Evolutionary conservation across 2,888 invertebrate genomes (phyloP).

Genomic region (Conomelus anceps): DNA sequence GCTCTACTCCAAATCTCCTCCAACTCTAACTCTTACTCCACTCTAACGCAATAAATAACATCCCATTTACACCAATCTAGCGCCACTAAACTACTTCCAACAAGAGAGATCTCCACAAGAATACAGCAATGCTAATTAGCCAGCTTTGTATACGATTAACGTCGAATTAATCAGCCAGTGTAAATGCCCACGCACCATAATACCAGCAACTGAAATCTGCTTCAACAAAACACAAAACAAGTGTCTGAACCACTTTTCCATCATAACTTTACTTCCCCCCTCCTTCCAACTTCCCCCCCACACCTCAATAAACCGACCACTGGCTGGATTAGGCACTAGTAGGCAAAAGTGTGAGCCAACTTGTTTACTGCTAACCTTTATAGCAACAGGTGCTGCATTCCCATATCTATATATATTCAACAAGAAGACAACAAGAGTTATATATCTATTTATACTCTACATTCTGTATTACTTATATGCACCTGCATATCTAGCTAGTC

Average conservation of each 20-base stretch:
- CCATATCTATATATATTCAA: neutral
- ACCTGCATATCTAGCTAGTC: too few species aligned
- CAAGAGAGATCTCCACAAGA: too few species aligned
- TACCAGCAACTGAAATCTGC: neutral
- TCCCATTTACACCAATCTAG: too few species aligned
- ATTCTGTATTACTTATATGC: too few species aligned
- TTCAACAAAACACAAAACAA: neutral
- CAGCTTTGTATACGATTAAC: too few species aligned
- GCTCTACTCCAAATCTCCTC: too few species aligned
- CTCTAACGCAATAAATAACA: too few species aligned
- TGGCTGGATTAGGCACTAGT: neutral
- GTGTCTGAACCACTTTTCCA: neutral
- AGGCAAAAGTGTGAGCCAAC: neutral
- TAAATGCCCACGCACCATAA: neutral
- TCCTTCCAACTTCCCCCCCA: neutral
- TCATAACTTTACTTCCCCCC: neutral
- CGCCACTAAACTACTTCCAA: too few species aligned
- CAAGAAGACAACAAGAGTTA: neutral
- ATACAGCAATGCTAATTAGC: too few species aligned
- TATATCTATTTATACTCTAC: too few species aligned
- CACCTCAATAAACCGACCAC: too few species aligned
- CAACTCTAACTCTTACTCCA: too few species aligned
- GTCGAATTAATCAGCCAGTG: neutral
- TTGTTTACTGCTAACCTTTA: neutral
- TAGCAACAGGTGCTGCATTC: neutral